A percentile compares a stretch with the other conserved stretches of the same genome.
Evolutionary conservation across 2,113 vertebrate genomes (phyloP).

Genomic region (Sebastes schlegelii): DNA sequence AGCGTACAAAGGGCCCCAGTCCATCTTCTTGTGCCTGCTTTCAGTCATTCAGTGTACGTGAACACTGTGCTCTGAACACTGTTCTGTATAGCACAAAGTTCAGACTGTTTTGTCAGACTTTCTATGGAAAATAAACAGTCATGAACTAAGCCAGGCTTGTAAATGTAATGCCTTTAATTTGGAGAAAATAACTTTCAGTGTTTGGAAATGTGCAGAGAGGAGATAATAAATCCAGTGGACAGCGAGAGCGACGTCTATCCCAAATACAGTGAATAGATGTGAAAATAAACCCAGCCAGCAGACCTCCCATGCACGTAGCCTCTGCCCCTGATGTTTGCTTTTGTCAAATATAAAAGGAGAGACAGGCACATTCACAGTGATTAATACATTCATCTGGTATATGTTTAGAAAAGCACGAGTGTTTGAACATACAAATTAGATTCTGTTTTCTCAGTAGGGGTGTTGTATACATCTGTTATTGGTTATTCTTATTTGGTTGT

Average conservation of each 20-base stretch:
- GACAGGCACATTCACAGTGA: not conserved
- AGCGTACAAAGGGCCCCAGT: conserved; percentile 6
- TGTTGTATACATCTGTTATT: not conserved
- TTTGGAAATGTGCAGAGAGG: conserved; percentile 31
- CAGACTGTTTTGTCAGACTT: conserved; percentile 25
- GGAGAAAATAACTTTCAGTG: conserved; percentile 17
- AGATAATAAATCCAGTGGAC: conserved; percentile 23
- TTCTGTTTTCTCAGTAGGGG: not conserved
- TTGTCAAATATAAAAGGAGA: conserved; percentile 34
- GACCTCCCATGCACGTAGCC: conserved; percentile 18
- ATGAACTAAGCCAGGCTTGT: not conserved
- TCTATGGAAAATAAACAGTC: conserved; percentile 20
- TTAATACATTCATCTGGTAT: conserved; percentile 6
- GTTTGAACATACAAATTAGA: not conserved
- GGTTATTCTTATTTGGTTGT: not conserved
- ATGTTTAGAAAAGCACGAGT: not conserved
- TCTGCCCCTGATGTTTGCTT: conserved; percentile 30
- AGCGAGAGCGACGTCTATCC: conserved; percentile 8
- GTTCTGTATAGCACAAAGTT: conserved; percentile 10
- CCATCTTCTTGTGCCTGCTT: conserved; percentile 17
- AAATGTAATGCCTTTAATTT: conserved; percentile 13
- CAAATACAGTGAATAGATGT: conserved; percentile 42
- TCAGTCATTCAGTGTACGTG: conserved; percentile 14
- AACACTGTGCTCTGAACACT: not conserved
- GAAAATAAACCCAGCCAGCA: conserved; percentile 29